A percentile compares a stretch with the other conserved stretches of the same genome.
phyloP scores from a whole-genome alignment of 2,888 invertebrate genomes.

The Trachelus iudaicus region DNA sequence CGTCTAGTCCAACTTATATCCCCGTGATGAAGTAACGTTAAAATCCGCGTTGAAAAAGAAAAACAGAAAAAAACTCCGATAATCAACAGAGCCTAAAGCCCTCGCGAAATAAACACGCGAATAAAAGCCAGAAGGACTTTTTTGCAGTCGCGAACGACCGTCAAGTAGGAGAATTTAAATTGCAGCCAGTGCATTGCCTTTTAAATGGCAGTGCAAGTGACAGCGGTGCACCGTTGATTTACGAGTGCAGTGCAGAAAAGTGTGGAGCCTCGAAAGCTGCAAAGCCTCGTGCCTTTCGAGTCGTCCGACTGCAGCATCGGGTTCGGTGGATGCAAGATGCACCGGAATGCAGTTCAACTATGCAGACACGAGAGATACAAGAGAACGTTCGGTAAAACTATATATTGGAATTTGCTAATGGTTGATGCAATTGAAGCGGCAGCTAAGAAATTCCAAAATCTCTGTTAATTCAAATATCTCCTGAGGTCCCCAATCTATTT shows the following conservation, averaged over 20 bases:
- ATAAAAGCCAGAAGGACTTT: not conserved
- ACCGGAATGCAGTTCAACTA: not conserved
- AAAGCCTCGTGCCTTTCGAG: not conserved
- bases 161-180: not conserved
- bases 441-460: not conserved
- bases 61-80: not conserved
- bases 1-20: not conserved
- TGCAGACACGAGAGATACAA: not conserved
- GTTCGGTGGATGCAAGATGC: not conserved
- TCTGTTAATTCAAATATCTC: not conserved
- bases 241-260: not conserved
- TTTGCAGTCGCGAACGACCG: not conserved
- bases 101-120: not conserved
- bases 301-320: not conserved
- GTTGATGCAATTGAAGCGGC: not conserved
- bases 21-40: not conserved
- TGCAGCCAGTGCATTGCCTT: not conserved
- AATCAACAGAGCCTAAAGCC: not conserved
- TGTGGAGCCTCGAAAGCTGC: not conserved
- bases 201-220: not conserved
- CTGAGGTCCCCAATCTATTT: not conserved
- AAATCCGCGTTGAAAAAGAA: not conserved
- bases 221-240: not conserved
- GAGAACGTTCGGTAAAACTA: not conserved
- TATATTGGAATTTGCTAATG: not conserved